Evolutionary conservation across 2,888 invertebrate species (phyloP), one percentile per base, ranked within the genome.

Genomic region (Dynastes hyllus): DNA sequence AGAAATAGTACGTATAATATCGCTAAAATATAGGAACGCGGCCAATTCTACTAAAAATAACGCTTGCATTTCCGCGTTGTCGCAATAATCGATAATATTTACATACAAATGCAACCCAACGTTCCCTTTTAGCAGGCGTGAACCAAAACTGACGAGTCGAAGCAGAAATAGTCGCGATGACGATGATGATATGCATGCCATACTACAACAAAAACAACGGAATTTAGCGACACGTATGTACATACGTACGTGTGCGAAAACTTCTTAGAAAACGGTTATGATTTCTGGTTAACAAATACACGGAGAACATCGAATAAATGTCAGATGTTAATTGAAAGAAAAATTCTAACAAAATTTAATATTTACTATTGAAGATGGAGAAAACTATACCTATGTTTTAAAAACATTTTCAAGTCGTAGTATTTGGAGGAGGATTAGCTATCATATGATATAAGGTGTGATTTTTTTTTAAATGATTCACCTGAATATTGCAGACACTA

Each of bases 81-180:
- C 37, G 16, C 40, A 45, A 45, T 67, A 67, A 67, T 67, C 67
- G 67, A 67, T 67, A 67, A 67, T 67, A 67, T 67, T 67, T 67
- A 67, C 67, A 67, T 67, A 67, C 11, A 16, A 50, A 67, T 67
- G 67, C 67, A 67, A 45, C n/a, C 5, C 16, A 27, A 27, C 67
- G 22, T 22, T 67, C 67, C 45, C 45, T 45, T 67, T 67, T 13
- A 40, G 22, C 22, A n/a, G 50, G 22, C 45, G 67, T 67, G 22
- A 67, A 67, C 67, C 11, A 8, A 50, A 45, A 16, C 67, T 50
- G 67, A 67, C 67, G 50, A 22, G 50, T 32, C 50, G 22, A 22
- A 67, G 45, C 67, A 45, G 45, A 67, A 67, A 67, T 45, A 67
- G 45, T 16, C 50, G 55, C 55, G 32, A 37, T 37, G 32, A 37